Percentiles rank a stretch among this genome's conserved stretches.
Evolutionary conservation across 2,888 invertebrate genomes (phyloP).

Genomic region (Alcis repandata): DNA sequence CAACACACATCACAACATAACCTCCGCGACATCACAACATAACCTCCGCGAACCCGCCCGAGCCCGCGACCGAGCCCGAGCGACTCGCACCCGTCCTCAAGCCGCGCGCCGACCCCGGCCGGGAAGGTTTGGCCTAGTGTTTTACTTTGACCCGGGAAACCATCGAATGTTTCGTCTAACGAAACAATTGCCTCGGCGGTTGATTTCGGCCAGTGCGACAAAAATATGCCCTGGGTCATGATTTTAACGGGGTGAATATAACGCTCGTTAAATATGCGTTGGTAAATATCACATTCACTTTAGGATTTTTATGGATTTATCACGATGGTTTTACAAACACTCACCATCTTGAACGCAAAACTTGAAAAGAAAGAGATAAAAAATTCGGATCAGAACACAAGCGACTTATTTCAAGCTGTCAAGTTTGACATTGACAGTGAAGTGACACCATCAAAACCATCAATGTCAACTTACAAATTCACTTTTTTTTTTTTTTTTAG

Average conservation of each 20-base stretch:
- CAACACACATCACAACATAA: constrained; percentile 39
- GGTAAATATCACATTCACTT: constrained; percentile 30
- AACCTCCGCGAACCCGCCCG: not conserved
- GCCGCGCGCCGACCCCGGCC: not conserved
- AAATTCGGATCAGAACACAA: not conserved
- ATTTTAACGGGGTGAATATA: not conserved
- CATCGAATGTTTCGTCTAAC: constrained; percentile 8
- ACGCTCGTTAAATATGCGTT: not conserved
- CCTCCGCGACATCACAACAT: constrained; percentile 7
- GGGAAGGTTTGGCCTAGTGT: not conserved
- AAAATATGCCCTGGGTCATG: constrained; percentile 17
- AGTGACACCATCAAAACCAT: no score
- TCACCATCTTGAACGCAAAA: constrained; percentile 82
- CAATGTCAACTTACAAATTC: not conserved
- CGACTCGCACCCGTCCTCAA: not conserved
- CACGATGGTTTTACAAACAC: constrained; percentile 53
- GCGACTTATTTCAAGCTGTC: not conserved
- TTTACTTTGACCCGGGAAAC: constrained; percentile 16
- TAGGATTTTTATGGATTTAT: constrained; percentile 70
- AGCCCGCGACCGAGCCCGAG: not conserved
- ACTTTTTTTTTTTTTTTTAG: not conserved
- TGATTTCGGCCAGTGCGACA: not conserved
- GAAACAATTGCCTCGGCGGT: not conserved
- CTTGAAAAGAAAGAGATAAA: constrained; percentile 66
- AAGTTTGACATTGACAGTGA: no score